Evolutionary conservation across 2,888 invertebrate genomes (phyloP), one percentile per base, ranked within the genome.

Genomic region (Lasioglossum malachurum): DNA sequence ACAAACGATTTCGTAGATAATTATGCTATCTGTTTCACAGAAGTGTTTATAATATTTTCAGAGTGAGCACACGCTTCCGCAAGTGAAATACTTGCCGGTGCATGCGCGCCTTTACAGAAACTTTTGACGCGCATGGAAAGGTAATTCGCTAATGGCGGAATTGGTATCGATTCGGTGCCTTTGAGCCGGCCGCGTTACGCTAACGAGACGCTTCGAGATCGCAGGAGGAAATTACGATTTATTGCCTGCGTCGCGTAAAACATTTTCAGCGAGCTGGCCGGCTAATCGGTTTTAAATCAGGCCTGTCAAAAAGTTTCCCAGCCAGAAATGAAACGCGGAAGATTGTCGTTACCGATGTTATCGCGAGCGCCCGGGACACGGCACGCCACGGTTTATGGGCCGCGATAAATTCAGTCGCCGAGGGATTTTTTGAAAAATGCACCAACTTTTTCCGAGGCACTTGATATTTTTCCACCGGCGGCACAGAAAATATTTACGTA

Each of bases 371-470:
- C 2, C 23, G 27, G 60, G 27, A 60, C 60, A 60, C 60, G 53
- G n/a, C 53, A 27, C 60, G 60, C 27, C 31, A 19, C n/a, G 53
- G 41, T 72, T n/a, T 38, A 57, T 57, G 27, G 38, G 12, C 23
- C 10, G 7, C 74, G 74, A 83, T 83, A 83, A 80, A 80, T 75
- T 80, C 57, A 8, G 74, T 16, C 27, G 27, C 46, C 31, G 23
- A 46, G 75, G 71, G 60, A 57, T 83, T 71, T 80, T 60, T 60
- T n/a, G 19, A 71, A 75, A 75, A 82, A 73, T 49, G 49, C 64
- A 38, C 38, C 57, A 49, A 60, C 57, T 38, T 67, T 60, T 60
- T n/a, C 60, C 57, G 69, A 27, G 38, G 44, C 35, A 23, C 49
- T 78, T 60, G 41, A 27, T 53, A 44, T 57, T 72, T 72, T 57